Evolutionary conservation across 2,888 invertebrate species (phyloP).

Genomic region (Hetaerina titia): DNA sequence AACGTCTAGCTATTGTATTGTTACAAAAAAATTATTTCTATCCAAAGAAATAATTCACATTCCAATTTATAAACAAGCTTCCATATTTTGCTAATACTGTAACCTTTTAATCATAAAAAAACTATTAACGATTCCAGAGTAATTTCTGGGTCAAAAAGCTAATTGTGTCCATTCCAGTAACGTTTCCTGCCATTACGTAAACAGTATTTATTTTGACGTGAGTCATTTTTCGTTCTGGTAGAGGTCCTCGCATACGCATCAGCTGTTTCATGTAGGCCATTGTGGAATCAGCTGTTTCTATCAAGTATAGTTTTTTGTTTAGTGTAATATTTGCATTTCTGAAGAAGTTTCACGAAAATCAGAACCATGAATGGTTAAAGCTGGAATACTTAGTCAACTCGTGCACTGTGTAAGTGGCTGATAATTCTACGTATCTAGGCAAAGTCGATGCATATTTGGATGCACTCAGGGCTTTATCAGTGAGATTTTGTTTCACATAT

Average conservation of each 20-base stretch:
- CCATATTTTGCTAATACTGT: no score
- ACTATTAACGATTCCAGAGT: neutral
- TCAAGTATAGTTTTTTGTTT: constrained; percentile 11
- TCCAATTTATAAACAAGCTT: no score
- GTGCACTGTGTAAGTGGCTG: neutral
- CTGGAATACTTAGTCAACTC: neutral
- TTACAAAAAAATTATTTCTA: neutral
- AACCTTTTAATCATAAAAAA: neutral
- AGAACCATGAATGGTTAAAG: neutral
- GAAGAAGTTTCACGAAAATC: neutral
- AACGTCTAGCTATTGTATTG: neutral
- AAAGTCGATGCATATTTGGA: neutral
- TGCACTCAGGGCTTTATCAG: neutral
- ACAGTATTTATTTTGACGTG: constrained; percentile 34
- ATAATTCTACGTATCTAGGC: neutral
- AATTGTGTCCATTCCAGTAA: neutral
- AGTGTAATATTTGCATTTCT: neutral
- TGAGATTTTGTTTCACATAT: neutral
- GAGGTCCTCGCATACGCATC: constrained; percentile 39
- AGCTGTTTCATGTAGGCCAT: constrained; percentile 62
- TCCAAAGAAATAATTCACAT: no score
- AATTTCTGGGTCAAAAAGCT: neutral
- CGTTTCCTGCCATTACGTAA: constrained; percentile 20
- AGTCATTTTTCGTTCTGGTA: constrained; percentile 11
- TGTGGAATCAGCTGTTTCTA: constrained; percentile 56